Conservation (phyloP, 2,113 vertebrate species). For the Spilogale gracilis region DNA sequence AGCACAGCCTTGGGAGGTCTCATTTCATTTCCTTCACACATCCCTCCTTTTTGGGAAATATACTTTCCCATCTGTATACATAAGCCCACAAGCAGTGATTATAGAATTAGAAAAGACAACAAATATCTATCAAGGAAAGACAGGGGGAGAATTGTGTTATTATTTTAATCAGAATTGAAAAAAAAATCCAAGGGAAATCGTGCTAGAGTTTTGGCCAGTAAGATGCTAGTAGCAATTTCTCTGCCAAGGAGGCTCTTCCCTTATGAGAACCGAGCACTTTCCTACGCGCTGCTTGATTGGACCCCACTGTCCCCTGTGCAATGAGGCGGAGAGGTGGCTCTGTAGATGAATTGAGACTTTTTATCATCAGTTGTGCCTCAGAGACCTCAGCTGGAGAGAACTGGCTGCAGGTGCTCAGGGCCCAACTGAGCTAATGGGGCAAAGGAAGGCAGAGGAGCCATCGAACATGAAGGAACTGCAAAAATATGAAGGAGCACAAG, state of each 20-base stretch:
- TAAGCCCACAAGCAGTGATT: background rate
- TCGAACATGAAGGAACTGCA: background rate
- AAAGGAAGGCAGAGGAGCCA: background rate
- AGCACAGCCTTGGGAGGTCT: background rate
- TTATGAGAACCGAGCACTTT: background rate
- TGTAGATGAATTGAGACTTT: background rate
- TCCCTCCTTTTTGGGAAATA: background rate
- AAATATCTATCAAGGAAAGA: background rate
- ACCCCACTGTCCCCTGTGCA: background rate
- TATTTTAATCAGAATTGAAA: slow-evolving; percentile 25
- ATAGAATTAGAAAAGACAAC: background rate
- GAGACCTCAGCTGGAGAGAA: background rate
- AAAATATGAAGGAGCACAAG: background rate
- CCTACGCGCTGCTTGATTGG: background rate
- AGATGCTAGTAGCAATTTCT: background rate
- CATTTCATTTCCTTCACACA: background rate
- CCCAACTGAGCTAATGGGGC: background rate
- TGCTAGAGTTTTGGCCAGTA: background rate
- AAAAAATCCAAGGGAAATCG: background rate
- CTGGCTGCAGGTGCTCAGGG: background rate
- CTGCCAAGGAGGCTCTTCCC: background rate
- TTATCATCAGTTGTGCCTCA: slow-evolving; percentile 1
- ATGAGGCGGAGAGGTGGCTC: background rate
- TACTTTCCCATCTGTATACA: background rate
- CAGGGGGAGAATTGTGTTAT: background rate